phyloP scores from a whole-genome alignment of 1,140 invertebrate genomes.

The Orius insidiosus region DNA sequence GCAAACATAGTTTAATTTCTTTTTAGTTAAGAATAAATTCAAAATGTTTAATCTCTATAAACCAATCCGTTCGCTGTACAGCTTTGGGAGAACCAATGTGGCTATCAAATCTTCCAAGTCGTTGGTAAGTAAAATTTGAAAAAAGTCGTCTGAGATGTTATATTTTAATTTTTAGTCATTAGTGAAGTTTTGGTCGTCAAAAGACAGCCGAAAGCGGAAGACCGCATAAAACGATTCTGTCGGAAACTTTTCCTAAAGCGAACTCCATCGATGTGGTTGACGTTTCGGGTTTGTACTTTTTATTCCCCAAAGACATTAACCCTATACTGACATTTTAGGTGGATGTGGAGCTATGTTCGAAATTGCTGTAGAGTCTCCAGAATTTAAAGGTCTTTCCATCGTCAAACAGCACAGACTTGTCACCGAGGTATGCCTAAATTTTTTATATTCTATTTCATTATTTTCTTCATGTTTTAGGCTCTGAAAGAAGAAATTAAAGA shows the following conservation, averaged over 20 bases:
- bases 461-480: constrained; percentile 29
- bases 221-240: constrained; percentile 13
- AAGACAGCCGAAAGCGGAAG: constrained; percentile 7
- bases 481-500: constrained; percentile 53
- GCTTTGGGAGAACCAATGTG: too few relatives aligned
- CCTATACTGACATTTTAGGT: too few relatives aligned
- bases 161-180: too few relatives aligned
- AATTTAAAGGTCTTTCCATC: constrained; percentile 56
- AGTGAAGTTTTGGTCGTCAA: too few relatives aligned
- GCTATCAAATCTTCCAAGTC: too few relatives aligned
- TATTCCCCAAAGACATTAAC: too few relatives aligned
- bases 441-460: constrained; percentile 13
- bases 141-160: too few relatives aligned
- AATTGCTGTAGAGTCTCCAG: constrained; percentile 51
- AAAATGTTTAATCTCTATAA: too few relatives aligned
- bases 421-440: constrained; percentile 36
- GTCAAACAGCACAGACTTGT: constrained; percentile 69
- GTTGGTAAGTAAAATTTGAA: too few relatives aligned
- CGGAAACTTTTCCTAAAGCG: constrained; percentile 15
- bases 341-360: constrained; percentile 83
- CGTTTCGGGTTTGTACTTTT: constrained; percentile 16
- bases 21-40: too few relatives aligned
- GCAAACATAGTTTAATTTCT: too few relatives aligned
- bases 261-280: constrained; percentile 18
- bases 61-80: too few relatives aligned